Base-by-base conservation (phyloP, 2,797 vertebrate species). In the Notolepis coatsorum region DNA sequence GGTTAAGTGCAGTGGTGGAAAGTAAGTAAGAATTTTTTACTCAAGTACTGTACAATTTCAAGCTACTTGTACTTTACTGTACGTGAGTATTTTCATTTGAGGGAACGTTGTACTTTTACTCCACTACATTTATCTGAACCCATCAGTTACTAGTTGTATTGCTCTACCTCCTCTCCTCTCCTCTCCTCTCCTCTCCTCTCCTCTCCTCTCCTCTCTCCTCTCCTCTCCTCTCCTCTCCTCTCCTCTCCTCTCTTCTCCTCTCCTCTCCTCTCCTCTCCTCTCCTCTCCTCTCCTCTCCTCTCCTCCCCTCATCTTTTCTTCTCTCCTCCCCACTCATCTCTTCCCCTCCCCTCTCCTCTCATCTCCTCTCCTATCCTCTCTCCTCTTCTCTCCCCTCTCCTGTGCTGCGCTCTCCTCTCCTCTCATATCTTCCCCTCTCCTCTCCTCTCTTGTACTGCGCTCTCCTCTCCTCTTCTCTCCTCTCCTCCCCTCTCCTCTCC, bases 301-400 rank as follows among this genome's bases (percentile, higher is more conserved):
- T 13, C 33, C 7, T 8, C 3, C 33, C 8, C 33, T 35, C 9
- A 13, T 25, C 20, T n/a, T 12, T n/a, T 23, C 42, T 18, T 15
- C 12, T 35, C 31, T 18, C 42, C 12, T 9, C 9, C 7, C 7
- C 51, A n/a, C n/a, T 10, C 7, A 2, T 2, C 31, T 46, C 43
- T 10, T 46, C 2, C 25, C 23, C 43, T 46, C 20, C 21, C n/a
- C 10, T 2, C 31, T 46, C 43, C 21, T 46, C 2, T 46, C 23
- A 20, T 46, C 20, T n/a, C n/a, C 9, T 5, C 5, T 7, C 58
- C 17, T 54, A 53, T 46, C 49, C 63, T 46, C 66, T 28, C 45
- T 38, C 25, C 66, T 65, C 68, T 42, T 63, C 67, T 57, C 95
- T 93, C 93, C 94, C 90, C 93, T 81, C 91, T 91, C 91, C 73